These are phyloP conservation scores for Drosophila busckii DNA, from an alignment of 1,140 invertebrate genomes.

Conservation along the genomic window DNA sequence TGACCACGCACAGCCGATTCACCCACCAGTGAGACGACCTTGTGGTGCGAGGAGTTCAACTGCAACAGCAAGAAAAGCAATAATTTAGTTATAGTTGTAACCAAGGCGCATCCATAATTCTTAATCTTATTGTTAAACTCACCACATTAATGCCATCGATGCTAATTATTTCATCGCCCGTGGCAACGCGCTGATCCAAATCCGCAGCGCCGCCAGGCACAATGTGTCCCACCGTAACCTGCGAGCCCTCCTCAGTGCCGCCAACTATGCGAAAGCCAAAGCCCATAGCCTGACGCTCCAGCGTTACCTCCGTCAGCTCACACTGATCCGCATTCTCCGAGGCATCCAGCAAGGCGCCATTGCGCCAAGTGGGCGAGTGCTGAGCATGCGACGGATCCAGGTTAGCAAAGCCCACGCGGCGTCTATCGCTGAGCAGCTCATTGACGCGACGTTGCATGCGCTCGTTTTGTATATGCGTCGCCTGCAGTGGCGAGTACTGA, in stretches of 20 bases:
- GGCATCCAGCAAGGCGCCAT: constrained; percentile 64
- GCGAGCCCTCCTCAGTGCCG: constrained; percentile 98
- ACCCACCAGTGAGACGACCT: constrained; percentile 94
- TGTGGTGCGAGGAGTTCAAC: constrained; percentile 91
- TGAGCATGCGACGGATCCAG: constrained; percentile 54
- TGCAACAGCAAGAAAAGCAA: constrained; percentile 7
- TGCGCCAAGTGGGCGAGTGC: constrained; percentile 58
- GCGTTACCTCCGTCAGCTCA: constrained; percentile 87
- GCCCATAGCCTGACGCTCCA: constrained; percentile 90
- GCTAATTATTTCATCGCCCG: constrained; percentile 93
- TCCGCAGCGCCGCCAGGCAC: constrained; percentile 95
- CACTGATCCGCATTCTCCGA: constrained; percentile 81
- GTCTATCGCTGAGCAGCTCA: constrained; percentile 64
- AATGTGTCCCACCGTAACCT: constrained; percentile 96
- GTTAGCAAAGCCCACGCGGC: constrained; percentile 70
- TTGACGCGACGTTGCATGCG: constrained; percentile 73
- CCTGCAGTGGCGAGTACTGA: constrained; percentile 67
- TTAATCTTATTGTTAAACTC: no score
- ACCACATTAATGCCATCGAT: constrained; percentile 90
- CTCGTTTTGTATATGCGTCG: constrained; percentile 73
- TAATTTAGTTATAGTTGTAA: no score
- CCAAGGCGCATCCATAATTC: no score
- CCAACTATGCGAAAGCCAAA: constrained; percentile 99
- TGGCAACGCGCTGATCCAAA: constrained; percentile 89
- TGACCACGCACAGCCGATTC: constrained; percentile 86